Evolutionary conservation across 2,888 invertebrate species (phyloP).

Genomic region (Gryllus longicercus): DNA sequence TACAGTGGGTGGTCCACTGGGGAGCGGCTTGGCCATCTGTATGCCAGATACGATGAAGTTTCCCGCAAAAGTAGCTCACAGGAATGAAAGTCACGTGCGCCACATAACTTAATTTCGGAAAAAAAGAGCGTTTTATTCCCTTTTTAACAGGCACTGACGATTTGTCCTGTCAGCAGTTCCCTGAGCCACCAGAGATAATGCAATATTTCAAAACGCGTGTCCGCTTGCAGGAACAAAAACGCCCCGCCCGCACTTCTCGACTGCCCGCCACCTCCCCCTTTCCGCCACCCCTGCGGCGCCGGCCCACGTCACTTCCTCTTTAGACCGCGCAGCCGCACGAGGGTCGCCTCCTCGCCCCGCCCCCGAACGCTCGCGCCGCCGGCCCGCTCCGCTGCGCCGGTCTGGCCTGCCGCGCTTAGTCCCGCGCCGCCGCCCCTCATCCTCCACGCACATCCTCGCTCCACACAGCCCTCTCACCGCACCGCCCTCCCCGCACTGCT

Average conservation of each 20-base stretch:
- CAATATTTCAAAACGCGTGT: constrained; percentile 9
- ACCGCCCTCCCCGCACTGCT: no score
- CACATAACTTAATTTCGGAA: background rate
- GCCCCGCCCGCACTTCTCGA: background rate
- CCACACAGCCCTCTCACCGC: no score
- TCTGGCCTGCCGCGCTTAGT: no score
- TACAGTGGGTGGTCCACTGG: no score
- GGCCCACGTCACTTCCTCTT: no score
- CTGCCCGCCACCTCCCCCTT: background rate
- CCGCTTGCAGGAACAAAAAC: background rate
- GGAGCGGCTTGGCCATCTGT: no score
- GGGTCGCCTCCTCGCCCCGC: no score
- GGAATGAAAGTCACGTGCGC: background rate
- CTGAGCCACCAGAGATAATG: background rate
- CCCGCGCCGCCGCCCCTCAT: no score
- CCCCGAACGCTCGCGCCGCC: no score
- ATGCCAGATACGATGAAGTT: background rate
- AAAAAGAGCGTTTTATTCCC: background rate
- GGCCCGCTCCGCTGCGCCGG: no score
- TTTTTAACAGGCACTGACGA: background rate
- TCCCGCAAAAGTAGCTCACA: background rate
- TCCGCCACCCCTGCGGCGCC: background rate
- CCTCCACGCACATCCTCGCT: no score
- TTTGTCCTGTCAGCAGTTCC: constrained; percentile 5
- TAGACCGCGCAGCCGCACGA: no score